These are phyloP conservation scores for Sussaba pulchella DNA, from an alignment of 2,888 invertebrate genomes.

Conservation along the genomic window DNA sequence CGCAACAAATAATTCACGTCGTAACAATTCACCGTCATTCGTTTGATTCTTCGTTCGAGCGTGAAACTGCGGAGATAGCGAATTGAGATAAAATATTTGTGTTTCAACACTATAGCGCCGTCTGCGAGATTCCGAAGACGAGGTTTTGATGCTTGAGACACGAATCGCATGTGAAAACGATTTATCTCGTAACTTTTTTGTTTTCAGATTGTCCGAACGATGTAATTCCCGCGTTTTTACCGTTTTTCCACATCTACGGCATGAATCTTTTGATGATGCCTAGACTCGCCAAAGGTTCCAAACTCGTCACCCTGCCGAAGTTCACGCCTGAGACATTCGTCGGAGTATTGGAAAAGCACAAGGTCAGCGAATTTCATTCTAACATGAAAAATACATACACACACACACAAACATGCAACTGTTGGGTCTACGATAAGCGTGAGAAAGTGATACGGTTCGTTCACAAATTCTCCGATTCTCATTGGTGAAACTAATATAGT, in stretches of 20 bases:
- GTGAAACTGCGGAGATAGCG: neutral
- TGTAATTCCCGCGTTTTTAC: constrained; percentile 83
- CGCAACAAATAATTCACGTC: constrained; percentile 26
- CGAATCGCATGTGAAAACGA: too few relatives aligned
- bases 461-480: too few relatives aligned
- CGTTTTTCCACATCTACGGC: constrained; percentile 87
- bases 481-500: neutral
- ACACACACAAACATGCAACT: too few relatives aligned
- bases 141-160: neutral
- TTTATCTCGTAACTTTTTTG: neutral
- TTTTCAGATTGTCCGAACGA: constrained; percentile 80
- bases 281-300: constrained; percentile 82
- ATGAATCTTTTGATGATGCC: constrained; percentile 84
- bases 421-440: too few relatives aligned
- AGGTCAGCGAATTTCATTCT: constrained; percentile 74
- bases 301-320: constrained; percentile 85
- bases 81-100: constrained; percentile 1
- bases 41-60: neutral
- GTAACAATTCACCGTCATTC: neutral
- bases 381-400: too few relatives aligned
- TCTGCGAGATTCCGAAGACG: neutral
- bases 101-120: neutral
- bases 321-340: constrained; percentile 86
- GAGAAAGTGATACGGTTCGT: too few relatives aligned
- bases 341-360: constrained; percentile 80